A percentile compares a stretch with the other conserved stretches of the same genome.
Conservation (phyloP, 2,888 invertebrate species). For the Lottia gigantea region DNA sequence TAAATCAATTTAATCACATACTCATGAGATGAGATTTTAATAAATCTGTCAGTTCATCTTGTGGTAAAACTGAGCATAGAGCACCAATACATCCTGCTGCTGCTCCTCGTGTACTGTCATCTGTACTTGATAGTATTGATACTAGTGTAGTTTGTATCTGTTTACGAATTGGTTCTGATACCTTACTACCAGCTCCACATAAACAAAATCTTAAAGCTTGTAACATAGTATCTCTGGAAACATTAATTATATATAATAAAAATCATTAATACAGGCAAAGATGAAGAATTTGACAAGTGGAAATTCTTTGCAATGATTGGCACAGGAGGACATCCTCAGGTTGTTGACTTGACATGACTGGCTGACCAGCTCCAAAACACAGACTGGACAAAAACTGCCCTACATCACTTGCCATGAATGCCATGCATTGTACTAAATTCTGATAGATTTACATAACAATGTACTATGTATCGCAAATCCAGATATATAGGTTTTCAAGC, state of each 20-base stretch:
- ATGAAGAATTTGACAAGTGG: background rate
- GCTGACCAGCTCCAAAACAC: too few relatives aligned
- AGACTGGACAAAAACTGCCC: too few relatives aligned
- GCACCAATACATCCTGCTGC: conserved; percentile 93
- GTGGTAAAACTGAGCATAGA: conserved; percentile 78
- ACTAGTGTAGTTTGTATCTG: conserved; percentile 73
- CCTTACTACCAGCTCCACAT: conserved; percentile 86
- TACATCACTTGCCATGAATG: too few relatives aligned
- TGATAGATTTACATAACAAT: too few relatives aligned
- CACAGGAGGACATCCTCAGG: too few relatives aligned
- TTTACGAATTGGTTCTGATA: conserved; percentile 83
- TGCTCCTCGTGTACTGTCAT: conserved; percentile 83
- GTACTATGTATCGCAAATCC: too few relatives aligned
- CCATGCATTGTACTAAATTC: too few relatives aligned
- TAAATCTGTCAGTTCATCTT: conserved; percentile 79
- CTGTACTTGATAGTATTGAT: conserved; percentile 71
- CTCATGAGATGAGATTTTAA: conserved; percentile 81
- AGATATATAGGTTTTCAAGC: too few relatives aligned
- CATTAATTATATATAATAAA: too few relatives aligned
- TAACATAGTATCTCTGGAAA: conserved; percentile 85
- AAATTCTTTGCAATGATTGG: too few relatives aligned
- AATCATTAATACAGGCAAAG: background rate
- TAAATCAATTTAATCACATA: conserved; percentile 64
- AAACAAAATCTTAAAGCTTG: conserved; percentile 90
- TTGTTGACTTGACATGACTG: too few relatives aligned